These are phyloP conservation scores for Steatornis caripensis DNA, from an alignment of 2,113 vertebrate species.

Conservation along the genomic window DNA sequence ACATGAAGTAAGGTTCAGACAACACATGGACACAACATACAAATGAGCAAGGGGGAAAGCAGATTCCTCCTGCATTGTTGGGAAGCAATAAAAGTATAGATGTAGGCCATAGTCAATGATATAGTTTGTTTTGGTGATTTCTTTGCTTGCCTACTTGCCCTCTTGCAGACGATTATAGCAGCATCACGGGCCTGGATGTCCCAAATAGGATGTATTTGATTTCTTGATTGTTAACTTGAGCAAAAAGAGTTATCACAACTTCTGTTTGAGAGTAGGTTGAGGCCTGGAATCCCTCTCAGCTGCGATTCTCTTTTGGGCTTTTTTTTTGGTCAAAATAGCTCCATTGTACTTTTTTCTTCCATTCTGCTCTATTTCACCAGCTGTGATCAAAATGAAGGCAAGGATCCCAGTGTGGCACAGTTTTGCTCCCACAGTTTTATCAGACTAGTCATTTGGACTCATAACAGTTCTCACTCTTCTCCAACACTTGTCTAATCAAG, in stretches of 20 bases:
- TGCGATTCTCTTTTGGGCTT: too few species aligned
- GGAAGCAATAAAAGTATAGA: background rate
- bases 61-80: background rate
- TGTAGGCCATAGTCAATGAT: background rate
- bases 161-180: background rate
- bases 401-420: background rate
- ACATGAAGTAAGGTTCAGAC: background rate
- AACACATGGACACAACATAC: background rate
- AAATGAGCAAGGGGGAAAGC: background rate
- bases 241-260: background rate
- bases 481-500: background rate
- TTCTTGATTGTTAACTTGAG: background rate
- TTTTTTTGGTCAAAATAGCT: background rate
- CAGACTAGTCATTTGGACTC: background rate
- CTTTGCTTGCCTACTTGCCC: background rate
- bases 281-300: background rate
- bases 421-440: background rate
- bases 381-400: background rate
- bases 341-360: background rate
- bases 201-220: background rate
- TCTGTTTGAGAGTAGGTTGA: background rate
- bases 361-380: background rate
- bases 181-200: background rate
- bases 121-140: background rate
- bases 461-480: background rate